Conservation (phyloP, 2,888 invertebrate species). For the Sisyra terminalis region DNA sequence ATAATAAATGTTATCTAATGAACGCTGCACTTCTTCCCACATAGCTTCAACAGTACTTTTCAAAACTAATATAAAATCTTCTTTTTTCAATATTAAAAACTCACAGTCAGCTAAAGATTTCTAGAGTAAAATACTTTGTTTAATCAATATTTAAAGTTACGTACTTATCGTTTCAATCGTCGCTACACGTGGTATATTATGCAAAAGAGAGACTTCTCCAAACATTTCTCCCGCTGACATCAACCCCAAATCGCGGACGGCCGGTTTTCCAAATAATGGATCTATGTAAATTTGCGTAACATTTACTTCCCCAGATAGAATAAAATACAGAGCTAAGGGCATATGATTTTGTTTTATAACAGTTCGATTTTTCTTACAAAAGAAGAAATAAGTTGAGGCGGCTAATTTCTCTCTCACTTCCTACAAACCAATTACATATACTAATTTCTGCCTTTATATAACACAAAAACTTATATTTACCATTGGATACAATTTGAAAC, state of each 20-base stretch:
- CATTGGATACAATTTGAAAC: slow-evolving; percentile 41
- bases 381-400: slow-evolving; percentile 41
- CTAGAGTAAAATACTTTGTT: background rate
- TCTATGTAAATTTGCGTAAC: slow-evolving; percentile 35
- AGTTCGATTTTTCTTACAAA: slow-evolving; percentile 35
- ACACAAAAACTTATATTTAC: slow-evolving; percentile 15
- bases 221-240: slow-evolving; percentile 44
- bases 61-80: background rate
- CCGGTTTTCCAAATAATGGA: slow-evolving; percentile 27
- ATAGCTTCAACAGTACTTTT: background rate
- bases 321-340: slow-evolving; percentile 44
- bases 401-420: slow-evolving; percentile 42
- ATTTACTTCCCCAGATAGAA: slow-evolving; percentile 39
- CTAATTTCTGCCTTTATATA: slow-evolving; percentile 11
- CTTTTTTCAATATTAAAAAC: background rate
- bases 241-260: slow-evolving; percentile 32
- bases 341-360: slow-evolving; percentile 44
- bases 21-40: background rate
- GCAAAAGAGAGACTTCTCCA: slow-evolving; percentile 49
- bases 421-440: slow-evolving; percentile 20
- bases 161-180: slow-evolving; percentile 38
- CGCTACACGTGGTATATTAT: slow-evolving; percentile 39
- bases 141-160: background rate
- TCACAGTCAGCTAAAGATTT: background rate
- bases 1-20: background rate